Percentiles rank a stretch among this genome's conserved stretches.
phyloP scores from a whole-genome alignment of 2,797 vertebrate species.

The Cossypha niveicapilla region DNA sequence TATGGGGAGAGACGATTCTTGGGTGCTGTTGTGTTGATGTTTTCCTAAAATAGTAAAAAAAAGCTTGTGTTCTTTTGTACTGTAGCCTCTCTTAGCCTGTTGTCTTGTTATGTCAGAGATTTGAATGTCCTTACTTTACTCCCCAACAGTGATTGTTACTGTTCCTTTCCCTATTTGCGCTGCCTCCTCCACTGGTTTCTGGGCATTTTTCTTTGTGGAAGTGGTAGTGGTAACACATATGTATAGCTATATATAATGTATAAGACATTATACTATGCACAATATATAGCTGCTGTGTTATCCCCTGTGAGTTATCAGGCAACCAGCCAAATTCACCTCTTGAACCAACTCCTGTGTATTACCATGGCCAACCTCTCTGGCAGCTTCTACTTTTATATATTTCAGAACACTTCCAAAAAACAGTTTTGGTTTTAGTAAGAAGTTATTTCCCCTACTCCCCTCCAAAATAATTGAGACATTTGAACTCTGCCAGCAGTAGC shows the following conservation, averaged over 20 bases:
- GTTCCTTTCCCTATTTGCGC: neutral
- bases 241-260: neutral
- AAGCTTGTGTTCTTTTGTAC: neutral
- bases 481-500: neutral
- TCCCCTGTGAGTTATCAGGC: neutral
- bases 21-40: accelerated
- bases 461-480: neutral
- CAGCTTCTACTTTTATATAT: neutral
- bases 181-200: neutral
- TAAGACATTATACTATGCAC: neutral
- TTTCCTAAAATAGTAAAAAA: neutral
- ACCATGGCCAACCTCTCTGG: neutral
- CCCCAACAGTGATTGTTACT: neutral
- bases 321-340: neutral
- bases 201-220: neutral
- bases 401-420: neutral
- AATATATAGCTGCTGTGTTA: neutral
- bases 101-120: neutral
- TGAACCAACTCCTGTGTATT: neutral
- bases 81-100: neutral
- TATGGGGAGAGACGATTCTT: neutral
- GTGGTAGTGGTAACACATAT: neutral
- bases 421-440: neutral
- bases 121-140: neutral
- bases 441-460: neutral